Evolutionary conservation across 2,888 invertebrate species (phyloP).

Genomic region (Margaritifera margaritifera): DNA sequence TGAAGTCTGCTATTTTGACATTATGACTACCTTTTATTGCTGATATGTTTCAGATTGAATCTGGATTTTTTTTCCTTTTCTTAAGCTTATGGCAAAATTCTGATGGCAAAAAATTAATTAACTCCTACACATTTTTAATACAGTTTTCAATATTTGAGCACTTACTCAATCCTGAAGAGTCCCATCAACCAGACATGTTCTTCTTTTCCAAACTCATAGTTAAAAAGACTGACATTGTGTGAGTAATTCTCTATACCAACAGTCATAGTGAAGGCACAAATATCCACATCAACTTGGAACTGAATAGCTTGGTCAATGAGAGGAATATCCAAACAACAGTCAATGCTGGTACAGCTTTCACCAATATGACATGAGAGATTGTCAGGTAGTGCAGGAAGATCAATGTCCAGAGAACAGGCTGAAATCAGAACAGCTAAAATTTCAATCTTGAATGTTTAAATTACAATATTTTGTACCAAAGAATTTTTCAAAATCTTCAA

Average conservation of each 20-base stretch:
- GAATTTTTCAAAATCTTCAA: too few relatives aligned
- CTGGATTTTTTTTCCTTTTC: too few relatives aligned
- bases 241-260: constrained; percentile 31
- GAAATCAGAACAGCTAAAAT: neutral
- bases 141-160: neutral
- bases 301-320: constrained; percentile 12
- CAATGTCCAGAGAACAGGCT: constrained; percentile 16
- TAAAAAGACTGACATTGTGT: constrained; percentile 21
- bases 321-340: constrained; percentile 35
- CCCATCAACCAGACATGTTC: constrained; percentile 33
- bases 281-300: constrained; percentile 10
- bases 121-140: too few relatives aligned
- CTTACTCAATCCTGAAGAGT: constrained; percentile 33
- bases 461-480: too few relatives aligned
- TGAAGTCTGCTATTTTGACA: too few relatives aligned
- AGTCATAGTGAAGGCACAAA: constrained; percentile 10
- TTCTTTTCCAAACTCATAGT: constrained; percentile 27
- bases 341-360: constrained; percentile 34
- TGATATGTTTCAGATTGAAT: too few relatives aligned
- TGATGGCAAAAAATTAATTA: too few relatives aligned
- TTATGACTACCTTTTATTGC: too few relatives aligned
- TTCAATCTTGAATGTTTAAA: neutral
- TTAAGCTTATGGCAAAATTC: too few relatives aligned
- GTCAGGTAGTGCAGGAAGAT: constrained; percentile 27
- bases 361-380: constrained; percentile 27